Base-by-base conservation (phyloP, 2,888 invertebrate species). In the Trachelus iudaicus region DNA sequence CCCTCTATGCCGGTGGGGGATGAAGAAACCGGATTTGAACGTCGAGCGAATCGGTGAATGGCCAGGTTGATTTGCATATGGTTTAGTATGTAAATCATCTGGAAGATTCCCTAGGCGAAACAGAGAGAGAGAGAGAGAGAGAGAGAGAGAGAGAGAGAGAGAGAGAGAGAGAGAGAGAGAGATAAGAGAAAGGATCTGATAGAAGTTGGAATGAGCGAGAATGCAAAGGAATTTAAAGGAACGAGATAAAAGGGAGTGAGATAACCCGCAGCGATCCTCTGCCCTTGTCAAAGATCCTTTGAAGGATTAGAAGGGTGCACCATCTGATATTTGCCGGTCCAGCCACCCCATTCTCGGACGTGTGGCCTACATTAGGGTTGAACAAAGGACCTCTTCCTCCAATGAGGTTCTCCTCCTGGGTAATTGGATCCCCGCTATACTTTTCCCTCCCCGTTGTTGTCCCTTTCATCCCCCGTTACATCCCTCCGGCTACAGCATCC, bases 71-170 rank as follows among this genome's bases (percentile, higher is more conserved):
- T 86, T 86, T 84, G 81, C 86, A 83, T 86, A 84, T 76, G 82
- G 82, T 82, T 83, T 86, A 84, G 84, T 80, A 84, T 85, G 84
- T 79, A 86, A 86, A 84, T 83, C 80, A 81, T 76, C 69, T 77
- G 68, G 76, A 77, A 73, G 85, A 83, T 77, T 79, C 73, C 37
- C 80, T 74, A 81, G 81, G 80, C 83, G 78, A 75, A 77, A 23
- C 23, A 56, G 56, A 40, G 4, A 23, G 56, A 56, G 9, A 56
- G 56, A 56, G 56, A 56, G 23, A 40, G 40, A 40, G n/a, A 23
- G 56, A 56, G 56, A 40, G 4, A 23, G 56, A 56, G 9, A 56
- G 56, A 56, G 56, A 56, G 23, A 40, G 40, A 40, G n/a, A n/a
- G n/a, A n/a, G n/a, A 23, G 56, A 56, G 56, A 40, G 4, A 23